Evolutionary conservation across 2,797 vertebrate genomes (phyloP).

Genomic region (Adelosebastes latens): DNA sequence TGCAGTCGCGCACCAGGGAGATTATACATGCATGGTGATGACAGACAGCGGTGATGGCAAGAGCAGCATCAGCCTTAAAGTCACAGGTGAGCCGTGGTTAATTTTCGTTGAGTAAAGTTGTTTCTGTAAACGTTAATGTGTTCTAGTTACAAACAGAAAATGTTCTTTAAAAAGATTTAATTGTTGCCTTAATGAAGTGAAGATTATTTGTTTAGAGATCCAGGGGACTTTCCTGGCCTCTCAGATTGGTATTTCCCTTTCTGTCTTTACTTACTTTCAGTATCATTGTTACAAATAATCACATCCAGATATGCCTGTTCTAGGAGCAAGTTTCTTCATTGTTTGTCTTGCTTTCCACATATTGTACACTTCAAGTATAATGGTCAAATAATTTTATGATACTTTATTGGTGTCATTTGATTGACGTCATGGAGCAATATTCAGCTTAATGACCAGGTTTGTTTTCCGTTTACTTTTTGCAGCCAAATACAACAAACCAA

Average conservation of each 20-base stretch:
- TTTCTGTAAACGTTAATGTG: neutral
- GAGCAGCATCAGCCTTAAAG: fast-evolving
- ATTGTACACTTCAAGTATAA: neutral
- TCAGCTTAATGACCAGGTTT: neutral
- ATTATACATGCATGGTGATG: fast-evolving
- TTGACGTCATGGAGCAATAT: neutral
- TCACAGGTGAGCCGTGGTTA: conserved; percentile 60
- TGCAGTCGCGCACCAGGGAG: neutral
- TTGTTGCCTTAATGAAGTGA: neutral
- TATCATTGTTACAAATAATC: conserved; percentile 20
- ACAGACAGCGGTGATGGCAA: fast-evolving
- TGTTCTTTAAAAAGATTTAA: neutral
- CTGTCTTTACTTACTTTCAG: conserved; percentile 9
- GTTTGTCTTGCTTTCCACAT: neutral
- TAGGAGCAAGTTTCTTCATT: neutral
- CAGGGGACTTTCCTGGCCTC: neutral
- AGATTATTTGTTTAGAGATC: neutral
- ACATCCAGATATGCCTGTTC: neutral
- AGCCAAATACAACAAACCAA: conserved; percentile 57
- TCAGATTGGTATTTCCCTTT: neutral
- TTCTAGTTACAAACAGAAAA: neutral
- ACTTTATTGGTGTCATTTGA: neutral
- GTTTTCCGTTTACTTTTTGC: neutral
- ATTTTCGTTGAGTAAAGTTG: neutral
- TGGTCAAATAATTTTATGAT: neutral